Evolutionary conservation across 2,888 invertebrate species (phyloP).

Genomic region (Luperina nickerlii): DNA sequence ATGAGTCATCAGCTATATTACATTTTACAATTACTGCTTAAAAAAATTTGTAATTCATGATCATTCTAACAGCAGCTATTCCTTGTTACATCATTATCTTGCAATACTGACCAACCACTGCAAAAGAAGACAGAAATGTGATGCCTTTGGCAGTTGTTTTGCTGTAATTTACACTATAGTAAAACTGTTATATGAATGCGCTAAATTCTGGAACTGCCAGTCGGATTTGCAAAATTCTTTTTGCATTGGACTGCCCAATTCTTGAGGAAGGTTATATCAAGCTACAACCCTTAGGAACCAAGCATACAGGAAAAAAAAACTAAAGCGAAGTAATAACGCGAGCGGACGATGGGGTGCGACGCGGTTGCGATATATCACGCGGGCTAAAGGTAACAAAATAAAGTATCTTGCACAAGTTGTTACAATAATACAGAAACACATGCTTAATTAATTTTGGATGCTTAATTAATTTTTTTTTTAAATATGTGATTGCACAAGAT

Average conservation of each 20-base stretch:
- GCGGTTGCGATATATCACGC: not conserved
- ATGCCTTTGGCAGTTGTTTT: not conserved
- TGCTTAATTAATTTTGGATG: not conserved
- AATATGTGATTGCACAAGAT: constrained; percentile 33
- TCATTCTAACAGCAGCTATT: not conserved
- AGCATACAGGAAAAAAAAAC: not conserved
- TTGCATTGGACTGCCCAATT: too few species aligned
- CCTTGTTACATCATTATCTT: not conserved
- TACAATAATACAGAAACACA: not conserved
- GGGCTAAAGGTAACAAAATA: not conserved
- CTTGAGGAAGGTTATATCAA: not conserved
- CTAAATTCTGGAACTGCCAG: too few species aligned
- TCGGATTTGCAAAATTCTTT: too few species aligned
- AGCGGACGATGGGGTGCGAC: too few species aligned
- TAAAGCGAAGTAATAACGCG: too few species aligned
- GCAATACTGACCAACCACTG: not conserved
- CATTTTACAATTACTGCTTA: not conserved
- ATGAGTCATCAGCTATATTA: constrained; percentile 33
- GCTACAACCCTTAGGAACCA: not conserved
- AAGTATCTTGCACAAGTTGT: constrained; percentile 11
- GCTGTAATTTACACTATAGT: not conserved
- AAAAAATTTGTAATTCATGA: not conserved
- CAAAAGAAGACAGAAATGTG: not conserved
- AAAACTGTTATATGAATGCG: too few species aligned
- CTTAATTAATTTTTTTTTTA: not conserved